phyloP scores from a whole-genome alignment of 2,113 vertebrate species.

The Arothron firmamentum region DNA sequence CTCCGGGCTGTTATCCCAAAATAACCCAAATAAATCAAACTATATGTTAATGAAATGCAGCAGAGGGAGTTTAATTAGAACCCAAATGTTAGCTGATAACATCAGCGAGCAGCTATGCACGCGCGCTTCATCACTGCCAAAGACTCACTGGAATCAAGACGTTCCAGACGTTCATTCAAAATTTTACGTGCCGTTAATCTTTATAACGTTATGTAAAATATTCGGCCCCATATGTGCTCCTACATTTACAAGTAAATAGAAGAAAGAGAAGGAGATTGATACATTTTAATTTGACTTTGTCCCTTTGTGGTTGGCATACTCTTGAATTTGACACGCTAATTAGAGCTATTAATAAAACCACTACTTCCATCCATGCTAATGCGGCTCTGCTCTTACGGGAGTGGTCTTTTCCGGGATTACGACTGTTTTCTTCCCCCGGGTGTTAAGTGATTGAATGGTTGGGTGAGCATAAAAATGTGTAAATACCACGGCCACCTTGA shows the following conservation, averaged over 20 bases:
- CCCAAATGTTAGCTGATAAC: too few relatives aligned
- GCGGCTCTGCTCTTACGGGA: conserved; percentile 11
- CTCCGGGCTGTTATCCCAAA: too few relatives aligned
- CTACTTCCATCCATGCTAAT: conserved; percentile 7
- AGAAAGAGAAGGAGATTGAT: background rate
- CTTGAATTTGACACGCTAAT: conserved; percentile 12
- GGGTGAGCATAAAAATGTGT: conserved; percentile 51
- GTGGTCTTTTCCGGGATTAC: conserved; percentile 37
- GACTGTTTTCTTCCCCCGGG: conserved; percentile 30
- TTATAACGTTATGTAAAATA: too few relatives aligned
- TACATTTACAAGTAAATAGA: background rate
- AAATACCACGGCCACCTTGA: conserved; percentile 55
- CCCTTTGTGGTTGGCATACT: conserved; percentile 3
- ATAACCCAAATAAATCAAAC: too few relatives aligned
- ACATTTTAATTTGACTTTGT: conserved; percentile 11
- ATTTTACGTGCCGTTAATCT: too few relatives aligned
- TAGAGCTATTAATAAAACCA: conserved; percentile 30
- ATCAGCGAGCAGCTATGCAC: too few relatives aligned
- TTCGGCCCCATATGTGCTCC: too few relatives aligned
- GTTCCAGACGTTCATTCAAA: too few relatives aligned
- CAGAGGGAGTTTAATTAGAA: too few relatives aligned
- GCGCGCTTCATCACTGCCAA: too few relatives aligned
- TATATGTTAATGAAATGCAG: too few relatives aligned
- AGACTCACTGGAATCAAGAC: too few relatives aligned
- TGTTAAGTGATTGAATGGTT: conserved; percentile 47